Evolutionary conservation across 2,888 invertebrate species (phyloP).

Genomic region (Tipula lateralis): DNA sequence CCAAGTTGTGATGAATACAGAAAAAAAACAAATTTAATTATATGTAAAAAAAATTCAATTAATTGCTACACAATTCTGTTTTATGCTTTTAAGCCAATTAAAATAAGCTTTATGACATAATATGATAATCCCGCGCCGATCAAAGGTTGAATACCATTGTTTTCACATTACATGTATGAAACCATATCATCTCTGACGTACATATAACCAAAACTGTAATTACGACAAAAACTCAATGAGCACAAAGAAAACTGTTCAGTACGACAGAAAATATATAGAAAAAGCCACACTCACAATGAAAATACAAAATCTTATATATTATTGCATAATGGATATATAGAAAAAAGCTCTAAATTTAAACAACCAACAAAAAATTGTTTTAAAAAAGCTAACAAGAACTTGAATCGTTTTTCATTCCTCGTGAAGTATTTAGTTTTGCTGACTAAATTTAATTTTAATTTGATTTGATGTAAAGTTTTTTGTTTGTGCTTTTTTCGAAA

Average conservation of each 20-base stretch:
- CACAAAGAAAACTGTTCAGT: neutral
- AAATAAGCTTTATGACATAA: neutral
- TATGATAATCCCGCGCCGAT: neutral
- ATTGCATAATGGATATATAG: neutral
- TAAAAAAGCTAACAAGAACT: neutral
- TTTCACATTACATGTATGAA: no score
- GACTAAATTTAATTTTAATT: slow-evolving; percentile 19
- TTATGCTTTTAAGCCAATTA: neutral
- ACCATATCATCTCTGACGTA: no score
- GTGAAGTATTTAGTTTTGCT: slow-evolving; percentile 15
- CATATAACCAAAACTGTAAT: no score
- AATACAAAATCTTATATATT: neutral
- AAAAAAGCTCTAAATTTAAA: neutral
- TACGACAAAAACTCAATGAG: no score
- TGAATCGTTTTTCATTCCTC: slow-evolving; percentile 6
- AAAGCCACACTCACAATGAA: neutral
- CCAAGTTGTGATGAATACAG: neutral
- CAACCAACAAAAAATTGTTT: neutral
- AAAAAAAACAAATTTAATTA: neutral
- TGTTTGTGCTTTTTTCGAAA: neutral
- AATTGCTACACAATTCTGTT: neutral
- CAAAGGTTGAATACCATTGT: neutral
- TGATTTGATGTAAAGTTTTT: slow-evolving; percentile 11
- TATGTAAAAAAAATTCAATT: neutral
- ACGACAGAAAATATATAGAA: neutral